Evolutionary conservation across 1,140 invertebrate genomes (phyloP).

Genomic region (Hypsibius dujardini): DNA sequence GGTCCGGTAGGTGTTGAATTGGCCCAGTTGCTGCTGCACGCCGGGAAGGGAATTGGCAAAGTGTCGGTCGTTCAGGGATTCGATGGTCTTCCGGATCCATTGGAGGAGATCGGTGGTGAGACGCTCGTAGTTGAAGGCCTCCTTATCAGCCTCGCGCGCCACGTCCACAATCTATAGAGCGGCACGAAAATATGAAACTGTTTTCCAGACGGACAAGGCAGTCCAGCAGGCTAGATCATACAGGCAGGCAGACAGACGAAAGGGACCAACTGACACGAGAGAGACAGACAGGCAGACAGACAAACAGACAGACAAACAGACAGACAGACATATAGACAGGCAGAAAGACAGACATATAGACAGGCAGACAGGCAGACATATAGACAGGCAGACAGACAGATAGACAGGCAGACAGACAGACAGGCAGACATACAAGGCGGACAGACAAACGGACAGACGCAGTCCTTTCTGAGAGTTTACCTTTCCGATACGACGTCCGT

Average conservation of each 20-base stretch:
- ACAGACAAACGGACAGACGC: too few species aligned
- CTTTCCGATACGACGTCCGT: constrained; percentile 91
- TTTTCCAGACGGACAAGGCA: too few species aligned
- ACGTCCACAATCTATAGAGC: constrained; percentile 73
- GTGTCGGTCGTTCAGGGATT: constrained; percentile 70
- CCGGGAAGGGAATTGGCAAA: constrained; percentile 89
- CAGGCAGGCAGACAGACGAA: background rate
- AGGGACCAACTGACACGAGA: background rate
- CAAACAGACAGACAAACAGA: too few species aligned
- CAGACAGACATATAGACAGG: too few species aligned
- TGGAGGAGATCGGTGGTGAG: constrained; percentile 80
- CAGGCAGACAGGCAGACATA: too few species aligned
- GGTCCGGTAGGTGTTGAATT: constrained; percentile 92
- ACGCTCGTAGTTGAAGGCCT: constrained; percentile 63
- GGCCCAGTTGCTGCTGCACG: constrained; percentile 81
- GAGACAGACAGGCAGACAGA: background rate
- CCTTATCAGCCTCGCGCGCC: constrained; percentile 88
- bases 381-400: too few species aligned
- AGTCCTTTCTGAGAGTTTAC: too few species aligned
- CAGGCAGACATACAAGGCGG: too few species aligned
- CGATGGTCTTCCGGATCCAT: constrained; percentile 93
- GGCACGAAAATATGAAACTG: too few species aligned
- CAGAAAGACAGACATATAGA: too few species aligned
- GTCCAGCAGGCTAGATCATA: background rate
- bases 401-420: too few species aligned